These are phyloP conservation scores for Panagrolaimus sp. DNA, from an alignment of 1,140 invertebrate genomes.

Conservation along the genomic window DNA sequence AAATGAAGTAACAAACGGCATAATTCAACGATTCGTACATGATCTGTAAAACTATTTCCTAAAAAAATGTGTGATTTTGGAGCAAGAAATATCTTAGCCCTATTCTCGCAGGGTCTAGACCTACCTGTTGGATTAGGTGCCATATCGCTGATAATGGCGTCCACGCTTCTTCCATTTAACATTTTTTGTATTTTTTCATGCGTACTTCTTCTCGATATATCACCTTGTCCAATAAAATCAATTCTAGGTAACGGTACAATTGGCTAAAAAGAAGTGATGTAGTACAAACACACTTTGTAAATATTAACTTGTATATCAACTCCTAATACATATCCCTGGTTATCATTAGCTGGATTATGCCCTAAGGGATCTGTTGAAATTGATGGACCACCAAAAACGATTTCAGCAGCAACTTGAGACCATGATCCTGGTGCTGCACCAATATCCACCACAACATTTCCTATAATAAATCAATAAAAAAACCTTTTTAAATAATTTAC, in stretches of 20 bases:
- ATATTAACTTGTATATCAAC: slow-evolving; percentile 32
- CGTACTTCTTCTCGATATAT: slow-evolving; percentile 60
- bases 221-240: slow-evolving; percentile 71
- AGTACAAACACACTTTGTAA: slow-evolving; percentile 62
- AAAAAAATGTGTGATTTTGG: too few species aligned
- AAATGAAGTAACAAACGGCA: slow-evolving; percentile 26
- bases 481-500: not conserved
- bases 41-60: slow-evolving; percentile 27
- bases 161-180: slow-evolving; percentile 67
- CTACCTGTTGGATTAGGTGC: slow-evolving; percentile 83
- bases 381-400: slow-evolving; percentile 22
- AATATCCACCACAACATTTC: slow-evolving; percentile 75
- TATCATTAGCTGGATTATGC: too few species aligned
- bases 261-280: slow-evolving; percentile 72
- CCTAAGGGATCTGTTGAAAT: not conserved
- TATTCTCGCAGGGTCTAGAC: too few species aligned
- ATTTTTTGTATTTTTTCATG: slow-evolving; percentile 61
- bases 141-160: slow-evolving; percentile 89
- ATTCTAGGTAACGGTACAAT: slow-evolving; percentile 70
- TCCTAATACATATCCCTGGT: slow-evolving; percentile 29
- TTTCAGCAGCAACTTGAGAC: slow-evolving; percentile 79
- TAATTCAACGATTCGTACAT: slow-evolving; percentile 29
- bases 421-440: slow-evolving; percentile 89
- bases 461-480: slow-evolving; percentile 65
- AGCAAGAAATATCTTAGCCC: too few species aligned